A percentile compares a stretch with the other conserved stretches of the same genome.
Conservation (phyloP, 2,113 vertebrate genomes). For the Phoenicopterus ruber region DNA sequence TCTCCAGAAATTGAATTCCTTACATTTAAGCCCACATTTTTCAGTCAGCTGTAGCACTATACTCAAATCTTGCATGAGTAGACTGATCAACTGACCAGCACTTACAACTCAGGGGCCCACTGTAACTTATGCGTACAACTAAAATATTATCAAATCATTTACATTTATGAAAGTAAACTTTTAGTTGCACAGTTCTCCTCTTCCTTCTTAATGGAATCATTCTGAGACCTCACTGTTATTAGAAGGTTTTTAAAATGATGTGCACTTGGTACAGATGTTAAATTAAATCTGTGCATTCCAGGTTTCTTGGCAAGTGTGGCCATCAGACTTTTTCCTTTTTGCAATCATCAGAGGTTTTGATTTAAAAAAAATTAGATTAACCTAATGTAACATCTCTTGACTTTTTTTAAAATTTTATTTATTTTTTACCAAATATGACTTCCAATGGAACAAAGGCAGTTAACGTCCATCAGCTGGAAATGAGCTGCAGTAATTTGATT, state of each 20-base stretch:
- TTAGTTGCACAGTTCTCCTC: neutral
- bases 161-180: neutral
- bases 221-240: neutral
- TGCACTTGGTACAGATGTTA: neutral
- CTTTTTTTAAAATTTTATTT: neutral
- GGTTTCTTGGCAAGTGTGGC: neutral
- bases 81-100: neutral
- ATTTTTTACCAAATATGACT: neutral
- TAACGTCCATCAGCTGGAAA: neutral
- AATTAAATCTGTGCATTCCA: neutral
- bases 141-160: neutral
- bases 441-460: neutral
- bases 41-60: neutral
- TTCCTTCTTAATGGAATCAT: neutral
- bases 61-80: neutral
- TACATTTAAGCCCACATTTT: neutral
- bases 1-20: neutral
- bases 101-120: neutral
- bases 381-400: neutral
- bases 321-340: neutral
- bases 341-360: neutral
- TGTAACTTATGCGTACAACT: accelerated
- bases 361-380: neutral
- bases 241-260: neutral
- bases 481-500: neutral